Evolutionary conservation across 1,140 invertebrate species (phyloP).

Genomic region (Nylanderia fulva): DNA sequence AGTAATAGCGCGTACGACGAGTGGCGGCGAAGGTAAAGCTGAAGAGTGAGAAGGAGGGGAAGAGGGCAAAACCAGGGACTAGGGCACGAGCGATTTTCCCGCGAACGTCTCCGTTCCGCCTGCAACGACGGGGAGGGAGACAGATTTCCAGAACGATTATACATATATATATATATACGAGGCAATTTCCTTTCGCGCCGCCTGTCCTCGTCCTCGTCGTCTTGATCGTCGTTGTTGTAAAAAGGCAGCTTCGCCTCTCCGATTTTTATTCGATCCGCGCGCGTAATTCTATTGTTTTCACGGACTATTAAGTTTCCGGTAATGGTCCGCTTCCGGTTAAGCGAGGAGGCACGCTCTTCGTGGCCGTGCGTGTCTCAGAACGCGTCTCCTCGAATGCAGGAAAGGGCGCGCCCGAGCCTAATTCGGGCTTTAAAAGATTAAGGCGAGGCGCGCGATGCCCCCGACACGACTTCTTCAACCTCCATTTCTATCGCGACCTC

Average conservation of each 20-base stretch:
- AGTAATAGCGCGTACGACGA: slow-evolving; percentile 60
- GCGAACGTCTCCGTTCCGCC: slow-evolving; percentile 66
- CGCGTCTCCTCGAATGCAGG: slow-evolving; percentile 84
- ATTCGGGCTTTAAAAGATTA: slow-evolving; percentile 84
- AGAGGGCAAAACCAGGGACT: slow-evolving; percentile 1
- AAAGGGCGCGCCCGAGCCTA: slow-evolving; percentile 84
- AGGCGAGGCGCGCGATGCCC: slow-evolving; percentile 81
- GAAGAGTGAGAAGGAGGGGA: background rate
- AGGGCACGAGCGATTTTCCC: slow-evolving; percentile 67
- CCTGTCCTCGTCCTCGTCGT: slow-evolving; percentile 1
- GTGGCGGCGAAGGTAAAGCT: background rate
- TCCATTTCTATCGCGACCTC: slow-evolving; percentile 73
- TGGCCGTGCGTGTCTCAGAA: slow-evolving; percentile 66
- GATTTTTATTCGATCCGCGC: slow-evolving; percentile 84
- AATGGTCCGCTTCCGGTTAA: slow-evolving; percentile 84
- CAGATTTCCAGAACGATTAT: slow-evolving; percentile 79
- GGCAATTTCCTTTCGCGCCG: slow-evolving; percentile 78
- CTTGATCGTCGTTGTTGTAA: background rate
- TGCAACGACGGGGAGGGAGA: slow-evolving; percentile 49
- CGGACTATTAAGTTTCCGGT: slow-evolving; percentile 86
- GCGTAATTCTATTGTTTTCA: slow-evolving; percentile 86
- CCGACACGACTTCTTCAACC: slow-evolving; percentile 71
- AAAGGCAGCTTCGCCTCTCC: slow-evolving; percentile 51
- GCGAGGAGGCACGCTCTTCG: slow-evolving; percentile 62
- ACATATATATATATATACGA: no score